Base-by-base conservation (phyloP, 2,113 vertebrate genomes). In the Craseonycteris thonglongyai region DNA sequence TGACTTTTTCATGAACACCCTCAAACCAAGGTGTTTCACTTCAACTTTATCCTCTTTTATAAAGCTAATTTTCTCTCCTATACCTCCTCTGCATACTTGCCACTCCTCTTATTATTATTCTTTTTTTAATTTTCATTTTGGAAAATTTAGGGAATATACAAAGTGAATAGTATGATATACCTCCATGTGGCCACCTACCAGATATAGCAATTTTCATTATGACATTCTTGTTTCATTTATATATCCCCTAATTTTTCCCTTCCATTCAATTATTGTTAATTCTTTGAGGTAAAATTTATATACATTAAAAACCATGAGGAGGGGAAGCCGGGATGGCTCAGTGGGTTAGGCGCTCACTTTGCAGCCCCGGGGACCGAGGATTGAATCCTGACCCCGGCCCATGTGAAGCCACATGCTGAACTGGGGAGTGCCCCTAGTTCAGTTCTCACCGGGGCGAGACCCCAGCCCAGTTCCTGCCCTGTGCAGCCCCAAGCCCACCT, bases 41-140 rank as follows among this genome's bases (percentile, higher is more conserved):
- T 91, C 66, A 75, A 65, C 38, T 75, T 18, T 54, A 91, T 66
- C 22, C 84, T 13, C 68, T 65, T 76, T 75, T 58, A 63, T 40
- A 59, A 92, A 86, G 28, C 22, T 47, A 10, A 10, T 84, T 91
- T 61, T 63, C 47, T 93, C 12, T 54, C 5, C 33, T 58, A 0
- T 74, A 61, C 8, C 75, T 95, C 18, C 6, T 87, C 16, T 56
- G 11, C 33, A 58, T 88, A 80, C 38, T 61, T 93, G 13, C 10
- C 49, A 14, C 13, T 82, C 7, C 42, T 71, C 2, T 40, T 81
- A 75, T 35, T 83, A 49, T 42, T n/a, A n/a, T n/a, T n/a, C n/a
- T 81, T 92, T 82, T 86, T 69, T 95, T 45, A 71, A 69, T 49
- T 85, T 94, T 89, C 18, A 69, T 76, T 75, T 90, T 79, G 35